Base-by-base conservation (phyloP, 1,140 invertebrate species). In the Panagrolaimus sp. region DNA sequence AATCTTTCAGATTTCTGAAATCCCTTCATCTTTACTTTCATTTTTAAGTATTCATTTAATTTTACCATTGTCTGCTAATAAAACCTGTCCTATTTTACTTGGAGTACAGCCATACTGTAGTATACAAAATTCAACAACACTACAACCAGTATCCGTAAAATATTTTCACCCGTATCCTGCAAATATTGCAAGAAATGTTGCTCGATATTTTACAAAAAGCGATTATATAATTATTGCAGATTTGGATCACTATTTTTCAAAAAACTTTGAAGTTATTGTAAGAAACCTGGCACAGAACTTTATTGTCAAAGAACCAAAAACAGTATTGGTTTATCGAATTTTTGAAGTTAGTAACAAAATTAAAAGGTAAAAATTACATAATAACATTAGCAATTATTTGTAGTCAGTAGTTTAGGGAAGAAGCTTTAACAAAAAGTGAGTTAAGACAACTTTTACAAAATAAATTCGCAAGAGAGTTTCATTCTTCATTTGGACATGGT, bases 221-320 rank as follows among this genome's bases (percentile, higher is more conserved):
- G 9, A 20, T 20, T 57, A 20, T 16, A 69, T 69, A 23, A 23
- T 69, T 9, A 67, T 51, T 11, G 67, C 67, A 2, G 67, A 69
- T 57, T 68, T 69, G 67, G 67, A 69, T 53, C 67, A 69, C 27
- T 67, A 38, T 31, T 69, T 69, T 66, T 69, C 67, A 3, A 23
- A 42, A 27, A 27, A 47, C 7, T 69, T 69, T 25, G 61, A 66
- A 23, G 8, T 25, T n/a, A 46, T 5, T 3, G 66, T 69, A 53
- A 67, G 16, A 9, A 23, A 63, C 13, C 16, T 69, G 13, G 67
- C 67, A n/a, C 27, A 69, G 16, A 48, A 38, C 31, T 9, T 7
- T 31, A 43, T 65, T 3, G 3, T 4, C 1, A 45, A 69, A 13
- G 14, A 42, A 14, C 9, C 31, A 16, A 69, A 69, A 57, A 69